phyloP scores from a whole-genome alignment of 2,888 invertebrate genomes.

The Byasa hedistus region DNA sequence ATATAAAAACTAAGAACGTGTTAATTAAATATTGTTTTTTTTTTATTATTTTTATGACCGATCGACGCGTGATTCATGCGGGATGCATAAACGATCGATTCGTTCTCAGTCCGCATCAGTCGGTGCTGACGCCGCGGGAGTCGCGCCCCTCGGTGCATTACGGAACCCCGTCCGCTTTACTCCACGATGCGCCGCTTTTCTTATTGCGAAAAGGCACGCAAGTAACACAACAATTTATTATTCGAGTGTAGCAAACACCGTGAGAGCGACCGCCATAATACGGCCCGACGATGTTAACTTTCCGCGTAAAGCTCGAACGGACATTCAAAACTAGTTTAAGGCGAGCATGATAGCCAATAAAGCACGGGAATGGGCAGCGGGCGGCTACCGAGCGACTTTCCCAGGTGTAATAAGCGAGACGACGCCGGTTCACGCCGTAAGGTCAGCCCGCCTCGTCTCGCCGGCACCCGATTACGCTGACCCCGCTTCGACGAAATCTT shows the following conservation, averaged over 20 bases:
- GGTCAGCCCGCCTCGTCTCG: conserved; percentile 48
- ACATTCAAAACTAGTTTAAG: conserved; percentile 73
- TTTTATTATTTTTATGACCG: conserved; percentile 26
- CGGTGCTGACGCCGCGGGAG: conserved; percentile 51
- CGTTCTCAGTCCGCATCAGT: too few relatives aligned
- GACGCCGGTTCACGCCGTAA: conserved; percentile 53
- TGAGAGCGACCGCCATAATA: conserved; percentile 61
- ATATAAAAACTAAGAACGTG: background rate
- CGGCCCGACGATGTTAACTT: conserved; percentile 50
- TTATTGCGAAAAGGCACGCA: conserved; percentile 72
- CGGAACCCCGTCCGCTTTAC: conserved; percentile 50
- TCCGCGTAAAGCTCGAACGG: conserved; percentile 64
- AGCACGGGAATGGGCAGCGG: conserved; percentile 64
- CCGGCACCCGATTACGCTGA: conserved; percentile 33
- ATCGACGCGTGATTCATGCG: conserved; percentile 53
- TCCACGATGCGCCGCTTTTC: conserved; percentile 52
- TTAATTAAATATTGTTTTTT: conserved; percentile 17
- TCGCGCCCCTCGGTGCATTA: conserved; percentile 58
- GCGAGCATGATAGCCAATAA: conserved; percentile 73
- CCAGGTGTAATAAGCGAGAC: conserved; percentile 59
- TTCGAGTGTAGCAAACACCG: conserved; percentile 57
- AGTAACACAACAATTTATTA: conserved; percentile 54
- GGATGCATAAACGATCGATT: conserved; percentile 62
- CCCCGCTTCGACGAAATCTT: conserved; percentile 28
- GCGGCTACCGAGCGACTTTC: conserved; percentile 68